A percentile compares a stretch with the other conserved stretches of the same genome.
phyloP scores from a whole-genome alignment of 2,113 vertebrate species.

The Psammodynastes pulverulentus region DNA sequence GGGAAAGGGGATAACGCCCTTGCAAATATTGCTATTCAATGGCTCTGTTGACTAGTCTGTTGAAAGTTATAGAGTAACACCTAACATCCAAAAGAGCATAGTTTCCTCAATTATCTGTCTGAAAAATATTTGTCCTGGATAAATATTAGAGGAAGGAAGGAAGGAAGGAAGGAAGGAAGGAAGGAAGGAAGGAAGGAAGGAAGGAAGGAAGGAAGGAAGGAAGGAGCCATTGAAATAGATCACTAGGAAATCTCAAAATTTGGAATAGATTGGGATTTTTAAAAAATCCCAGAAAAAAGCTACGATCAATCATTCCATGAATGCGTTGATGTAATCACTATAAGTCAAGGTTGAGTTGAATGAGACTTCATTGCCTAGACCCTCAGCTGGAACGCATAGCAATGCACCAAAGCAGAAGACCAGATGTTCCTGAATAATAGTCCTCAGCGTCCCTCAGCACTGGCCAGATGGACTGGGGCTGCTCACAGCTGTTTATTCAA shows the following conservation, averaged over 20 bases:
- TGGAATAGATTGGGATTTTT: neutral
- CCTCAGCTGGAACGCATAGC: neutral
- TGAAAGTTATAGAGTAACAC: neutral
- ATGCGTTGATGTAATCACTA: neutral
- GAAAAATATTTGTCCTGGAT: neutral
- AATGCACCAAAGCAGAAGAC: neutral
- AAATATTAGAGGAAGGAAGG: neutral
- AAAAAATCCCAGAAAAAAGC: neutral
- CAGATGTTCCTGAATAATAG: neutral
- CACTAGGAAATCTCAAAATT: neutral
- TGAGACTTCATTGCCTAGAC: neutral
- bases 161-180: neutral
- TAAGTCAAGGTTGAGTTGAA: neutral
- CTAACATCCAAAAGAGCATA: neutral
- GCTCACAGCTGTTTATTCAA: too few relatives aligned
- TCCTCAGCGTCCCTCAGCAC: neutral
- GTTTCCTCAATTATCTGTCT: neutral
- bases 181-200: neutral
- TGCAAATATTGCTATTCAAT: neutral
- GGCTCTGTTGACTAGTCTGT: neutral
- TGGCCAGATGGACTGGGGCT: neutral
- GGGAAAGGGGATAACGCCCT: neutral
- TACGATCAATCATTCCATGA: neutral
- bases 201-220: neutral
- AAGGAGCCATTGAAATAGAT: too few relatives aligned